These are phyloP conservation scores for Trilocha varians DNA, from an alignment of 2,888 invertebrate genomes.

Conservation along the genomic window DNA sequence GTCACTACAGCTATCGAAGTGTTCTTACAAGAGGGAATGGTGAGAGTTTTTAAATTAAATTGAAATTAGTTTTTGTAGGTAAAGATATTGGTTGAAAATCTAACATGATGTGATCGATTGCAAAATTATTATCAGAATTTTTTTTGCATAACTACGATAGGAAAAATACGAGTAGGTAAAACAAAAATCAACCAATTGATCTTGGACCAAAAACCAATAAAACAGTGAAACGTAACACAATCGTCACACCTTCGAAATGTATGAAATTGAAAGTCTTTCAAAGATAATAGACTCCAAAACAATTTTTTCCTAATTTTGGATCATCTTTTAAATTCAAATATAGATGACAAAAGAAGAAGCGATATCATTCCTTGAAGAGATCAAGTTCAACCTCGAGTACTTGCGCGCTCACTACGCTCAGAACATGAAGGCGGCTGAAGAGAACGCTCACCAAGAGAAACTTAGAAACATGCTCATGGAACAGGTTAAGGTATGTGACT, in stretches of 20 bases:
- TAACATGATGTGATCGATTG: too few species aligned
- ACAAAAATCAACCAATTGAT: too few species aligned
- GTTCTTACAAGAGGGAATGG: constrained; percentile 83
- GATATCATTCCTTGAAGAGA: constrained; percentile 81
- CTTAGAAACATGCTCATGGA: constrained; percentile 51
- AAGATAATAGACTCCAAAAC: too few species aligned
- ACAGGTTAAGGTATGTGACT: constrained; percentile 45
- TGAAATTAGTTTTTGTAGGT: background rate
- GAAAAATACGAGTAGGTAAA: too few species aligned
- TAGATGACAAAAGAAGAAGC: constrained; percentile 86
- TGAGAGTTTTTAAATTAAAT: constrained; percentile 39
- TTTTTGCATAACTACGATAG: too few species aligned
- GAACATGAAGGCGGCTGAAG: constrained; percentile 51
- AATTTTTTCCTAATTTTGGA: too few species aligned
- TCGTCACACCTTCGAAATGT: too few species aligned
- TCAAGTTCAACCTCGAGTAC: constrained; percentile 82
- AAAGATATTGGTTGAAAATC: constrained; percentile 4
- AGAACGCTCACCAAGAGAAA: constrained; percentile 57
- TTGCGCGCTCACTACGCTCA: constrained; percentile 77
- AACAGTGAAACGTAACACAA: too few species aligned
- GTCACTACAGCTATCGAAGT: constrained; percentile 84
- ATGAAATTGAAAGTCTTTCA: too few species aligned
- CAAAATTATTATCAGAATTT: too few species aligned
- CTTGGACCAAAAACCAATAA: too few species aligned
- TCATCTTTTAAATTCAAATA: too few species aligned